Base-by-base conservation (phyloP, 1,140 invertebrate species). In the Sitophilus oryzae region DNA sequence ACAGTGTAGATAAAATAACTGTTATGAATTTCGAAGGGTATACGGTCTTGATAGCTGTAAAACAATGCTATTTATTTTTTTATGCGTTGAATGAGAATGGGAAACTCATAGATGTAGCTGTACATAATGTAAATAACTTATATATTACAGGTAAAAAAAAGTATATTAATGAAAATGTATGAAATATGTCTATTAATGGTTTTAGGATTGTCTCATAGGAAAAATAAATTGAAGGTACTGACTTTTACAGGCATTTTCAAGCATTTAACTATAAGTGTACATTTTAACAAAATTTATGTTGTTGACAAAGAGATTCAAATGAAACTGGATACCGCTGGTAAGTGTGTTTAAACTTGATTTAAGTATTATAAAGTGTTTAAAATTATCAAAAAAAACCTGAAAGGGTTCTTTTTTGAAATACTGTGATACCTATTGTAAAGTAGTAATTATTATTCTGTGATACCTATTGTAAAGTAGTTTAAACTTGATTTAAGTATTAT, bases 211-310 rank as follows among this genome's bases (percentile, higher is more conserved):
- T 37, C 43, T 14, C 43, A 58, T 41, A 38, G 48, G 20, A 45
- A 62, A 21, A 59, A 64, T 22, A 50, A 38, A 48, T 30, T 67
- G 54, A 41, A 58, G 48, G 59, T 66, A 20, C 14, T 66, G 2
- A 55, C 64, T 3, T 56, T 65, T 2, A 54, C 54, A 6, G 59
- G 56, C 4, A 30, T 54, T 6, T 49, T 68, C 14, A 62, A 61
- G 47, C 52, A 66, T 52, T 40, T 67, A 1, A 62, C 54, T 16
- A 14, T 71, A 9, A 56, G 53, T n/a, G 18, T 57, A 16, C 16
- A 53, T 22, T 22, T 43, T 21, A 36, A 57, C 16, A 56, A 56
- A 52, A 60, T 67, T 19, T 10, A 35, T 16, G 47, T 66, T 4
- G 38, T 58, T 22, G 59, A 62, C 38, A 44, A 60, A 44, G 36